A percentile compares a stretch with the other conserved stretches of the same genome.
phyloP scores from a whole-genome alignment of 1,140 invertebrate genomes.

The Neuroterus valhalla region DNA sequence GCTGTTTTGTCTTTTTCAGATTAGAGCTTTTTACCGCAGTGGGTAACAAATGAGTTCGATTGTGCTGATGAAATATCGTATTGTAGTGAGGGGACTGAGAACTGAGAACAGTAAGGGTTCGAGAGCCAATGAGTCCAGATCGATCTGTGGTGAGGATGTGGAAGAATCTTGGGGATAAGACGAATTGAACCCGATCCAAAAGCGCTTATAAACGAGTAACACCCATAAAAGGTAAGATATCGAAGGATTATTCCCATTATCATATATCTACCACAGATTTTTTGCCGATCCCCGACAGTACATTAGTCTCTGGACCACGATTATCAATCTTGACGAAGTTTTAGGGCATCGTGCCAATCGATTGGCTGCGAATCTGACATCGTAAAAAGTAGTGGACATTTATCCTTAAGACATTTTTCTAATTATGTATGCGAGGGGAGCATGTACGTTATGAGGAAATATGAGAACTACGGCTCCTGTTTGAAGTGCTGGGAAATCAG shows the following conservation, averaged over 20 bases:
- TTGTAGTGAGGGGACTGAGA: constrained; percentile 46
- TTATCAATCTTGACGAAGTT: constrained; percentile 19
- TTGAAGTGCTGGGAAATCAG: no score
- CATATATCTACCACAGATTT: constrained; percentile 48
- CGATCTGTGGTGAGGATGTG: constrained; percentile 22
- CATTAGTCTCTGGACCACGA: constrained; percentile 2
- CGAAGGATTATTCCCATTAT: constrained; percentile 59
- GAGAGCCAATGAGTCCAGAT: constrained; percentile 40
- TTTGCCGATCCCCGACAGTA: constrained; percentile 13
- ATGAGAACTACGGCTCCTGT: no score
- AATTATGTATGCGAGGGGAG: constrained; percentile 11
- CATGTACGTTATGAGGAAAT: no score
- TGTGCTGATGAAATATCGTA: constrained; percentile 58
- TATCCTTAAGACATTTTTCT: constrained; percentile 20
- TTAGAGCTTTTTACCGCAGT: constrained; percentile 46
- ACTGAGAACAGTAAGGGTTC: no score
- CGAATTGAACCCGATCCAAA: constrained; percentile 63
- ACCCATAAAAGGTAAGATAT: constrained; percentile 59
- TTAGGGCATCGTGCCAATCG: constrained; percentile 13
- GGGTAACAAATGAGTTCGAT: constrained; percentile 49
- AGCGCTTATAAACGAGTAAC: constrained; percentile 63
- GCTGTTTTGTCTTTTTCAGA: constrained; percentile 36
- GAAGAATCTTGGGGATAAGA: constrained; percentile 35
- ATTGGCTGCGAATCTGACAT: constrained; percentile 21
- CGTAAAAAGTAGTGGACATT: constrained; percentile 18